Percentiles rank a stretch among this genome's conserved stretches.
phyloP scores from a whole-genome alignment of 2,797 vertebrate species.

The Cryptoblepharus egeriae region DNA sequence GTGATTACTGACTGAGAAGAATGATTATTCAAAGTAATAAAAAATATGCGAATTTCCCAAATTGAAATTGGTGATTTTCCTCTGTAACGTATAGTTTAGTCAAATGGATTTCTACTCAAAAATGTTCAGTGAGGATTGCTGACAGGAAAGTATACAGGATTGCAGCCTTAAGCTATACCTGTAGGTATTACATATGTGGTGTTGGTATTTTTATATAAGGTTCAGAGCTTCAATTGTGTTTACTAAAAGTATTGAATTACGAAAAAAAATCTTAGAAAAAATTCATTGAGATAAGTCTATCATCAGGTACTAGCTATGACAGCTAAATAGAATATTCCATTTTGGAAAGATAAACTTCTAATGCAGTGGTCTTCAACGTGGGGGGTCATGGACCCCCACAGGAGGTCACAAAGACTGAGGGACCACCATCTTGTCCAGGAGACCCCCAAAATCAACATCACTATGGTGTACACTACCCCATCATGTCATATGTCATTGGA shows the following conservation, averaged over 20 bases:
- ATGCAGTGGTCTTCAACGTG: no score
- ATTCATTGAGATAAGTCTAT: not conserved
- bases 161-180: not conserved
- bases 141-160: no score
- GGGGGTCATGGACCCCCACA: no score
- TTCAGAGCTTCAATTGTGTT: not conserved
- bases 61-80: not conserved
- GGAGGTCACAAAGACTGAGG: no score
- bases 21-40: conserved; percentile 13
- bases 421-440: no score
- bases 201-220: not conserved
- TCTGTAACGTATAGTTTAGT: not conserved
- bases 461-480: no score
- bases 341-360: not conserved
- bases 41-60: not conserved
- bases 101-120: no score
- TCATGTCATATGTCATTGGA: no score
- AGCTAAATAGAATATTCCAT: not conserved
- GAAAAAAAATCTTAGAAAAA: not conserved
- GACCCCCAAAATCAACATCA: no score
- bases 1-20: conserved; percentile 3
- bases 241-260: not conserved
- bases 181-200: not conserved
- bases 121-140: no score
- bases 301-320: not conserved